These are phyloP conservation scores for Nomada fucata DNA, from an alignment of 2,888 invertebrate species.

Conservation along the genomic window DNA sequence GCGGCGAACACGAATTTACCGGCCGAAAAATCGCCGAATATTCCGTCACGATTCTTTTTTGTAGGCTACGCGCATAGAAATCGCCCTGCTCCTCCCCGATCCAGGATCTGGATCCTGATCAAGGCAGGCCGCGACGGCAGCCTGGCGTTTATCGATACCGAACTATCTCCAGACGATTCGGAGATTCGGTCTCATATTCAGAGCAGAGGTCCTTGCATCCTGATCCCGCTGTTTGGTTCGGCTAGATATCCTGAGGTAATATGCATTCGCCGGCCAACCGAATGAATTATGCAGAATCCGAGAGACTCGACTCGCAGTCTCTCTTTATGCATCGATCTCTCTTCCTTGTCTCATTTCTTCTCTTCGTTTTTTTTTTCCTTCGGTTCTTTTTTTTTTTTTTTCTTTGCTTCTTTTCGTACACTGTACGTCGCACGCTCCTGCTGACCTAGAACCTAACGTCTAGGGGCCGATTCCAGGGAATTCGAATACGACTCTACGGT, in stretches of 20 bases:
- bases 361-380: slow-evolving; percentile 9
- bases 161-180: slow-evolving; percentile 78
- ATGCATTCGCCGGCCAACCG: slow-evolving; percentile 72
- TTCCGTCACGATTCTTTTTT: slow-evolving; percentile 33
- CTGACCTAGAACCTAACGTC: slow-evolving; percentile 74
- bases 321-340: slow-evolving; percentile 73
- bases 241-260: slow-evolving; percentile 75
- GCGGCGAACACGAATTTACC: slow-evolving; percentile 6
- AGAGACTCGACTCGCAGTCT: slow-evolving; percentile 68
- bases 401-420: slow-evolving; percentile 24
- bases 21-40: slow-evolving; percentile 47
- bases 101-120: slow-evolving; percentile 70
- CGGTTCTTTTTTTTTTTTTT: slow-evolving; percentile 9
- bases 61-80: slow-evolving; percentile 24
- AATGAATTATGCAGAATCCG: slow-evolving; percentile 79
- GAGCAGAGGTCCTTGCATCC: slow-evolving; percentile 75
- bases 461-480: neutral
- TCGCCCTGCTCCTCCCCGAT: slow-evolving; percentile 38
- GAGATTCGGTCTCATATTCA: slow-evolving; percentile 75
- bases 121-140: slow-evolving; percentile 20
- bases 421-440: slow-evolving; percentile 66
- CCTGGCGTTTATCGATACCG: slow-evolving; percentile 65
- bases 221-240: slow-evolving; percentile 61
- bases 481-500: neutral
- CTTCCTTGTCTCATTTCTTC: slow-evolving; percentile 43